phyloP scores from a whole-genome alignment of 2,797 vertebrate species.

The Xenopus petersii region DNA sequence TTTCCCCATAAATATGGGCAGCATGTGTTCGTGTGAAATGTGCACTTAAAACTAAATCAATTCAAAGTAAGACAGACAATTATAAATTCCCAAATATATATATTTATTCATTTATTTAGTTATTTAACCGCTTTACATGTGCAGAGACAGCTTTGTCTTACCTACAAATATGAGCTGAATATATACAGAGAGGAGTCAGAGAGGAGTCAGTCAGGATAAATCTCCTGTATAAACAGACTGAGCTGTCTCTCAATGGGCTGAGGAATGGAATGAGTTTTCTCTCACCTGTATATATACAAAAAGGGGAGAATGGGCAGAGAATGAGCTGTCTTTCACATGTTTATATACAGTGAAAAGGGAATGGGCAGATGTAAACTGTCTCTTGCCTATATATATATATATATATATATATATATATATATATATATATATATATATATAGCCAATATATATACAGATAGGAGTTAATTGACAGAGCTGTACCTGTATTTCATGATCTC shows the following conservation, averaged over 20 bases:
- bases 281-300: constrained; percentile 20
- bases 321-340: neutral
- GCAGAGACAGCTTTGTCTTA: constrained; percentile 6
- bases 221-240: neutral
- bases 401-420: too few species aligned
- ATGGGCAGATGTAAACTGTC: neutral
- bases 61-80: constrained; percentile 5
- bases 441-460: too few species aligned
- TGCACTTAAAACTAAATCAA: neutral
- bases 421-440: too few species aligned
- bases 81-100: constrained; percentile 42
- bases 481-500: too few species aligned
- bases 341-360: constrained; percentile 19
- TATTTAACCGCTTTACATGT: constrained; percentile 28
- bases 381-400: too few species aligned
- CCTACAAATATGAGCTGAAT: constrained; percentile 2
- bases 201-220: neutral
- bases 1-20: too few species aligned
- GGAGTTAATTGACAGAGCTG: too few species aligned
- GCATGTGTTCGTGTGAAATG: neutral
- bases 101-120: constrained; percentile 6
- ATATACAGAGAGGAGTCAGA: constrained; percentile 13
- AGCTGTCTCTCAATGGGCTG: neutral
- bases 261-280: neutral
- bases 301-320: neutral